These are phyloP conservation scores for Leptoteleia sp. DNA, from an alignment of 1,140 invertebrate species.

Conservation along the genomic window DNA sequence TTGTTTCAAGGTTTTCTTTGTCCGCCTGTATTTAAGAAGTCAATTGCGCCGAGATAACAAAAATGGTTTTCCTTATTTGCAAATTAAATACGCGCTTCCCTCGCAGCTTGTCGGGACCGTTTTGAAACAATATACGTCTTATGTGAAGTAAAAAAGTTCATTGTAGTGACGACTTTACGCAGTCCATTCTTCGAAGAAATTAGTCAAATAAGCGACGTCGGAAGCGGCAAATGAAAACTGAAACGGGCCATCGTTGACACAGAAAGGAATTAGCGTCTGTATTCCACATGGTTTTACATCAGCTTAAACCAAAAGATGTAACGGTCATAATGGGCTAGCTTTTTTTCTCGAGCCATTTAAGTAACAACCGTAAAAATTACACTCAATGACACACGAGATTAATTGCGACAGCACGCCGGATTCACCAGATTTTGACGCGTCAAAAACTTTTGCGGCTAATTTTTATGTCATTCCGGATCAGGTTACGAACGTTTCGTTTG, in stretches of 20 bases:
- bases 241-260: conserved; percentile 27
- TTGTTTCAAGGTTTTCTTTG: no score
- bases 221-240: conserved; percentile 34
- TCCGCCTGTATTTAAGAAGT: no score
- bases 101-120: no score
- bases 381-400: conserved; percentile 25
- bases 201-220: conserved; percentile 9
- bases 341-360: conserved; percentile 22
- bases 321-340: conserved; percentile 44
- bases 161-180: neutral
- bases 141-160: neutral
- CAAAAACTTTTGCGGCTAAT: conserved; percentile 16
- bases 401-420: conserved; percentile 3
- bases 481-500: no score
- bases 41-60: no score
- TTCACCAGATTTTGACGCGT: neutral
- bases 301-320: conserved; percentile 16
- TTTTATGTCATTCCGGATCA: conserved; percentile 1
- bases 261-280: conserved; percentile 35
- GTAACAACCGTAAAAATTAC: conserved; percentile 28
- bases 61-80: no score
- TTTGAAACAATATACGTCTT: no score
- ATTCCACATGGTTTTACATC: conserved; percentile 37
- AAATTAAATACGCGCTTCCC: no score
- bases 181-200: conserved; percentile 20